phyloP scores from a whole-genome alignment of 2,888 invertebrate species.

The Rhopalosiphum nymphaeae region DNA sequence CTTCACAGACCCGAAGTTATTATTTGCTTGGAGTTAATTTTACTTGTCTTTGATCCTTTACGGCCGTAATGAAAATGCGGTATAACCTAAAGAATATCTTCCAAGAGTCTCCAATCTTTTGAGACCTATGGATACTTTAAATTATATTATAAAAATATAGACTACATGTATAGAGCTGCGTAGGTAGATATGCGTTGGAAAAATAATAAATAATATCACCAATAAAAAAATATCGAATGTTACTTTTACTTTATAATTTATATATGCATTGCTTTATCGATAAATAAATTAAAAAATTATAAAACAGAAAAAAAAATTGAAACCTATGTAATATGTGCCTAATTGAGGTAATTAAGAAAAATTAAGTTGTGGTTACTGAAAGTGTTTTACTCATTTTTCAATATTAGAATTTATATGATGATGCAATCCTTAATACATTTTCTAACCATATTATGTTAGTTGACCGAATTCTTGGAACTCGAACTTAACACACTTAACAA shows the following conservation, averaged over 20 bases:
- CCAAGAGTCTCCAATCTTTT: neutral
- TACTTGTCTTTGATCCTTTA: neutral
- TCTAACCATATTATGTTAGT: neutral
- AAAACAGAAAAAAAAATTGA: neutral
- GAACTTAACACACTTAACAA: neutral
- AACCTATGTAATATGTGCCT: neutral
- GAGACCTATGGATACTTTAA: neutral
- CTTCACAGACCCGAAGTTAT: neutral
- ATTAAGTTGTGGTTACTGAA: neutral
- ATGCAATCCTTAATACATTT: neutral
- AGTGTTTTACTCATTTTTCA: neutral
- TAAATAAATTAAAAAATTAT: neutral
- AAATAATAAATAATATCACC: neutral
- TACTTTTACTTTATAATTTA: too few relatives aligned
- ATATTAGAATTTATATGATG: neutral
- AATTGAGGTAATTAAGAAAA: neutral
- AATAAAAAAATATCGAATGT: neutral
- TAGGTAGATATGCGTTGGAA: neutral
- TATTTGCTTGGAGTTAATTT: neutral
- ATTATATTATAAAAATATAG: neutral
- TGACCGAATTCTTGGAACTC: neutral
- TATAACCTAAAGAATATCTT: neutral
- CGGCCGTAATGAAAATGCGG: too few relatives aligned
- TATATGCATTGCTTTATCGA: neutral
- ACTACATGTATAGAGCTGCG: neutral